These are phyloP conservation scores for Sporophila hypoxantha DNA, from an alignment of 2,113 vertebrate genomes.

Conservation along the genomic window DNA sequence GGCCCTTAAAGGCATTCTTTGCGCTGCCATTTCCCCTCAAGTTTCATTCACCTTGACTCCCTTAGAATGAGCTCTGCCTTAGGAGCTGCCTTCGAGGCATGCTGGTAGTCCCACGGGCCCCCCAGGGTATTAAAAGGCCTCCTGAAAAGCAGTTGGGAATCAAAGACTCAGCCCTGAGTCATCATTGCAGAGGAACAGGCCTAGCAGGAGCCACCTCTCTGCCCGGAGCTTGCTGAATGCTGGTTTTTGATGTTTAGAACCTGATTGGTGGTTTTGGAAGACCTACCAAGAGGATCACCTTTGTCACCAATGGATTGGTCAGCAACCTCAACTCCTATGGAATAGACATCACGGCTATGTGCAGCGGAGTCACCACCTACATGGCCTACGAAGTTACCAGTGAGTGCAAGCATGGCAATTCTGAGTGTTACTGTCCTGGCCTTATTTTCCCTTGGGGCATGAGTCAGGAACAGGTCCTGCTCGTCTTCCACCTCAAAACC, in stretches of 20 bases:
- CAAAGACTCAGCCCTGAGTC: neutral
- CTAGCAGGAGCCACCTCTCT: neutral
- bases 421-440: neutral
- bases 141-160: too few relatives aligned
- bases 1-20: too few relatives aligned
- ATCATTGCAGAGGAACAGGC: neutral
- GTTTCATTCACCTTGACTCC: too few relatives aligned
- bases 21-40: too few relatives aligned
- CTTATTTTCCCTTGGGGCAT: too few relatives aligned
- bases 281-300: neutral
- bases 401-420: neutral
- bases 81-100: neutral
- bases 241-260: neutral
- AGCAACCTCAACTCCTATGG: neutral
- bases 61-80: neutral
- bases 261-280: neutral
- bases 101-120: neutral
- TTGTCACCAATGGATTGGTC: neutral
- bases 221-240: neutral
- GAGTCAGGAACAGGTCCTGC: too few relatives aligned
- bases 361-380: neutral
- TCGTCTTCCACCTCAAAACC: too few relatives aligned
- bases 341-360: neutral
- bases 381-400: neutral
- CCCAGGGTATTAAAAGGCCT: neutral